Percentiles rank a stretch among this genome's conserved stretches.
Evolutionary conservation across 2,797 vertebrate species (phyloP).

Genomic region (Linurgus olivaceus): DNA sequence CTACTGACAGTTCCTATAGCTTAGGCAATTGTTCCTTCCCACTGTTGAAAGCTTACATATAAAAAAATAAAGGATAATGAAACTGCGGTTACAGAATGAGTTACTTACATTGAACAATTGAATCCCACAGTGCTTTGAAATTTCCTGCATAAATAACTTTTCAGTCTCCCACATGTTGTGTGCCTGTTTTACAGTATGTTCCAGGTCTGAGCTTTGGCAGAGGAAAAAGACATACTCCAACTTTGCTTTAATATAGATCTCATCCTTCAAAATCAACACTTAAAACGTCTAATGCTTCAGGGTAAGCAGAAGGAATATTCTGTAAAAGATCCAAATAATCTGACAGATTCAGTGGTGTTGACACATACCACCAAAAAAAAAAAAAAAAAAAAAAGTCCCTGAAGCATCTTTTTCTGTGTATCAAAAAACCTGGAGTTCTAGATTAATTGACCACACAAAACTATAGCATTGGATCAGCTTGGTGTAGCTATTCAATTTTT

Average conservation of each 20-base stretch:
- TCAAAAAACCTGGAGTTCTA: not conserved
- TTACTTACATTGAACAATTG: not conserved
- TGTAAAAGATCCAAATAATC: not conserved
- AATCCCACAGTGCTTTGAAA: slow-evolving; percentile 18
- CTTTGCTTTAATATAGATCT: not conserved
- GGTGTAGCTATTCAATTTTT: not conserved
- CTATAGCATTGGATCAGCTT: not conserved
- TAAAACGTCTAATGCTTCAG: not conserved
- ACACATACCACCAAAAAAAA: not conserved
- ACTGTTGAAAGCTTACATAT: not conserved
- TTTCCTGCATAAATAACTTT: not conserved
- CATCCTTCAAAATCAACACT: slow-evolving; percentile 2
- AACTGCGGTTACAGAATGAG: slow-evolving; percentile 4
- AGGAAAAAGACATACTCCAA: not conserved
- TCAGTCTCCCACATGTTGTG: not conserved
- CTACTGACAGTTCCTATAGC: not conserved
- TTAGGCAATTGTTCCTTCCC: not conserved
- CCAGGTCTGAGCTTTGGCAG: not conserved
- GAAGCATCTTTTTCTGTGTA: not conserved
- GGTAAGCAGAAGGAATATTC: not conserved
- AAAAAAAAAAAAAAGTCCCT: too few relatives aligned
- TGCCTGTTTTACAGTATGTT: not conserved
- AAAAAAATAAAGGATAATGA: not conserved
- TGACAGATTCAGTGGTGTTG: not conserved
- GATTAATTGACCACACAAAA: not conserved